Conservation (phyloP, 2,797 vertebrate genomes). For the Cheirogaleus major region DNA sequence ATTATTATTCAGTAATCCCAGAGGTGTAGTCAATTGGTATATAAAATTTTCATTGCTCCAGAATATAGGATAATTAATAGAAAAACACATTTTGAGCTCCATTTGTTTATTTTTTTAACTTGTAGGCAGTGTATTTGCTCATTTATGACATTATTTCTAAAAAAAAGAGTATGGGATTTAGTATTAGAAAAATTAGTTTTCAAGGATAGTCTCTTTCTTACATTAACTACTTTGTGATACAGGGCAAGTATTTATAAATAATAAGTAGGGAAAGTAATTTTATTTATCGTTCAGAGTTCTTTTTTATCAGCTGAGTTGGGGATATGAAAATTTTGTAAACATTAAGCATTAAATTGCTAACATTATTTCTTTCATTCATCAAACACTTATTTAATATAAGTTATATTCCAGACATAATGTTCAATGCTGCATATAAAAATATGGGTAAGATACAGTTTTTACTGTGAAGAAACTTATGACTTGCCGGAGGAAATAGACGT, state of each 20-base stretch:
- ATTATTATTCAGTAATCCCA: background rate
- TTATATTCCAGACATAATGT: background rate
- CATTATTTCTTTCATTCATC: constrained; percentile 13
- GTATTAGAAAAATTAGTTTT: background rate
- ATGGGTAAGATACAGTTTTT: background rate
- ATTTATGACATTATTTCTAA: constrained; percentile 23
- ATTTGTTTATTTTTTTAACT: background rate
- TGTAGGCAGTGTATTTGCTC: background rate
- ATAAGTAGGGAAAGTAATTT: background rate
- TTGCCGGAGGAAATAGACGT: background rate
- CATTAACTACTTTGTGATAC: background rate
- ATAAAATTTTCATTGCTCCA: constrained; percentile 34
- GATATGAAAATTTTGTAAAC: constrained; percentile 16
- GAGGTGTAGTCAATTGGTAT: background rate
- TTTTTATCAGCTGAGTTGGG: background rate
- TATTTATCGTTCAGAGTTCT: background rate
- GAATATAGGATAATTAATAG: constrained; percentile 26
- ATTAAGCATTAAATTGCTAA: background rate
- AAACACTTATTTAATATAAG: background rate
- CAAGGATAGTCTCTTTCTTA: background rate
- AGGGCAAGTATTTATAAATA: background rate
- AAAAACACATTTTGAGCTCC: background rate
- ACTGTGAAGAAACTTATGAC: background rate
- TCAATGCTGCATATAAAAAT: background rate
- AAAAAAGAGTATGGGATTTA: background rate